A percentile compares a stretch with the other conserved stretches of the same genome.
Conservation (phyloP, 2,797 vertebrate species). For the Gephyroberyx darwinii region DNA sequence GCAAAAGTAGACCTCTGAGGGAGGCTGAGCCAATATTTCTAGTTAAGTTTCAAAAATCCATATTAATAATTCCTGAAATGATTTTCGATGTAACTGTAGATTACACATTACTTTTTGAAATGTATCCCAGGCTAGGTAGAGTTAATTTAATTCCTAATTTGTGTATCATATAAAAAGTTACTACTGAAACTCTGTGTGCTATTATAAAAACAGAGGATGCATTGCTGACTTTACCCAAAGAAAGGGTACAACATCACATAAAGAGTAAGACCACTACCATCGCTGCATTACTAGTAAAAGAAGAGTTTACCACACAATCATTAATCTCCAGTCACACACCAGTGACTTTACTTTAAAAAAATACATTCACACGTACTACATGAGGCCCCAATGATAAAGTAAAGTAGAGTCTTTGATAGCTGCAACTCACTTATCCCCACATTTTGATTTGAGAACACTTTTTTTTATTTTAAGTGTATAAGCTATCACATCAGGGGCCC, state of each 20-base stretch:
- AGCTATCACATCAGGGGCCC: slow-evolving; percentile 1
- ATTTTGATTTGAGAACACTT: background rate
- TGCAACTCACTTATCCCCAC: background rate
- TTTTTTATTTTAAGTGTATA: background rate
- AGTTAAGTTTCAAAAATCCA: no score
- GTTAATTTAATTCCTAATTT: no score
- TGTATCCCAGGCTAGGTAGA: no score
- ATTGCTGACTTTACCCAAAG: background rate
- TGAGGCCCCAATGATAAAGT: background rate
- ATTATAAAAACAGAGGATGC: background rate
- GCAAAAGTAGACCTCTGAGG: no score
- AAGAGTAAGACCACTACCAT: background rate
- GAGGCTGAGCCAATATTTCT: no score
- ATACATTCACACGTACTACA: background rate
- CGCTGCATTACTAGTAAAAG: background rate
- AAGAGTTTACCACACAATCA: slow-evolving; percentile 8
- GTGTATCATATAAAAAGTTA: no score
- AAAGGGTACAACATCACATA: slow-evolving; percentile 18
- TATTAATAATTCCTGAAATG: no score
- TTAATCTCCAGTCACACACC: slow-evolving; percentile 1
- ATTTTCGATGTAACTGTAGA: no score
- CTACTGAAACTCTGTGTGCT: background rate
- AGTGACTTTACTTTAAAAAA: background rate
- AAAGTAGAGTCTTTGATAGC: slow-evolving; percentile 8
- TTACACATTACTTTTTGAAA: no score